These are phyloP conservation scores for Lomographa bimaculata DNA, from an alignment of 2,888 invertebrate genomes.

Conservation along the genomic window DNA sequence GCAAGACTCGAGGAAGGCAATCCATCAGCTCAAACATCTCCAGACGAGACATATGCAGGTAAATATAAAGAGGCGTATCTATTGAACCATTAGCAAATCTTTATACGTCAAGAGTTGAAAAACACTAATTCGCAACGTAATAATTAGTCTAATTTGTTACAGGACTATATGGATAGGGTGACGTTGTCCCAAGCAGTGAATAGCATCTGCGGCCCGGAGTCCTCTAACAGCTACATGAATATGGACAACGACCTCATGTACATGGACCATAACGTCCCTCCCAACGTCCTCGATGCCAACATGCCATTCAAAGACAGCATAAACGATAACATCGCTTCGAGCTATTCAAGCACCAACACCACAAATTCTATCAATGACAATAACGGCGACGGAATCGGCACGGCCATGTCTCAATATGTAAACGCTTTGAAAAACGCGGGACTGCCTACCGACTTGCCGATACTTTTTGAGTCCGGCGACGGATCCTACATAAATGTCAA, in stretches of 20 bases:
- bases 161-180: slow-evolving; percentile 77
- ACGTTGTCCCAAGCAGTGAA: slow-evolving; percentile 74
- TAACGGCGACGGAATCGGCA: slow-evolving; percentile 55
- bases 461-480: slow-evolving; percentile 86
- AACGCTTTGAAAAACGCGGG: slow-evolving; percentile 75
- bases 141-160: slow-evolving; percentile 30
- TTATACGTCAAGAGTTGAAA: neutral
- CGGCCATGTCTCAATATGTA: slow-evolving; percentile 78
- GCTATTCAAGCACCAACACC: slow-evolving; percentile 52
- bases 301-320: slow-evolving; percentile 61
- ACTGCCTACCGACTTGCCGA: slow-evolving; percentile 76
- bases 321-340: slow-evolving; percentile 61
- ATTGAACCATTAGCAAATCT: no score
- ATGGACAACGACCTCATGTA: slow-evolving; percentile 73
- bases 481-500: slow-evolving; percentile 86
- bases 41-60: slow-evolving; percentile 75
- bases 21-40: slow-evolving; percentile 71
- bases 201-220: slow-evolving; percentile 71
- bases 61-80: neutral
- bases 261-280: slow-evolving; percentile 64
- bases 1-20: slow-evolving; percentile 75
- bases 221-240: slow-evolving; percentile 62
- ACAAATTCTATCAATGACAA: slow-evolving; percentile 48
- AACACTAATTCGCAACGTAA: no score
- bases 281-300: slow-evolving; percentile 61